Conservation (phyloP, 2,888 invertebrate genomes). For the Tachina fera region DNA sequence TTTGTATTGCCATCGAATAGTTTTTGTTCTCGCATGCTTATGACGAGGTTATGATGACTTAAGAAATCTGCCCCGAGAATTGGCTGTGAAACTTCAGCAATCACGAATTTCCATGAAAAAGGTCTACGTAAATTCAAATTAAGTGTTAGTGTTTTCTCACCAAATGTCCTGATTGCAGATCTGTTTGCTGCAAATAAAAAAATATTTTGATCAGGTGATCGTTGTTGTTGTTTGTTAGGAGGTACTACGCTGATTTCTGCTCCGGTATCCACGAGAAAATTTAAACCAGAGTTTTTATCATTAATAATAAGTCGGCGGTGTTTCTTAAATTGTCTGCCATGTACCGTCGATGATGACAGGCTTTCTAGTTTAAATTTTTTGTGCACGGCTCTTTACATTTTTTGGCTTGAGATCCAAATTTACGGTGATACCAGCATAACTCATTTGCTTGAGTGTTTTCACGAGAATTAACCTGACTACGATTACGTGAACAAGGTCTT, state of each 20-base stretch:
- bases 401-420: constrained; percentile 33
- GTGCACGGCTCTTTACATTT: constrained; percentile 22
- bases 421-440: constrained; percentile 64
- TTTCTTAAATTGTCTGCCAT: background rate
- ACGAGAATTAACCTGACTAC: no score
- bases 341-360: constrained; percentile 18
- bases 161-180: constrained; percentile 25
- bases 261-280: constrained; percentile 63
- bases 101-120: constrained; percentile 51
- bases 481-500: background rate
- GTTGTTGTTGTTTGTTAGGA: constrained; percentile 24
- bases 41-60: constrained; percentile 12
- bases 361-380: constrained; percentile 18
- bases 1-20: constrained; percentile 44
- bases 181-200: constrained; percentile 30
- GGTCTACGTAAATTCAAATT: constrained; percentile 50
- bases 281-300: constrained; percentile 25
- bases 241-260: constrained; percentile 60
- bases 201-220: constrained; percentile 29
- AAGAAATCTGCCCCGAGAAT: constrained; percentile 65
- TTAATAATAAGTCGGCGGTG: background rate
- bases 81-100: constrained; percentile 60
- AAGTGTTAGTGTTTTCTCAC: constrained; percentile 43
- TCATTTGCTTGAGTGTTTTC: background rate
- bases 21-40: constrained; percentile 44